Evolutionary conservation across 2,888 invertebrate species (phyloP).

Genomic region (Nephrotoma guestfalica): DNA sequence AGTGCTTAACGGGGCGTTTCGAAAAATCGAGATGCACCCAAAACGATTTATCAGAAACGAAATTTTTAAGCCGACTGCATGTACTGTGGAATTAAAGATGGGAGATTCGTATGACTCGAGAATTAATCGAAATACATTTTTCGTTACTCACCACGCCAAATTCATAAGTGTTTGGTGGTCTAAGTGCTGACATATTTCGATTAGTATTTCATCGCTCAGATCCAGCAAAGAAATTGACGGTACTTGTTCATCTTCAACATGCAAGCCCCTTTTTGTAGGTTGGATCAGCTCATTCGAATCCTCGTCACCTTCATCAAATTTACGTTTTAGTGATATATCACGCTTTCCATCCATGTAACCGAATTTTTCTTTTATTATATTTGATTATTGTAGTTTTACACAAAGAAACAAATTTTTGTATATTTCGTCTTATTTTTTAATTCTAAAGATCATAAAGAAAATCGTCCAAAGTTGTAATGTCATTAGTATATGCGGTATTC

Average conservation of each 20-base stretch:
- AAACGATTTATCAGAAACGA: constrained; percentile 26
- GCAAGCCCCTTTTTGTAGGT: not conserved
- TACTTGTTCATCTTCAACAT: not conserved
- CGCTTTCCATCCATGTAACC: not conserved
- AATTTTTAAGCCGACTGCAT: constrained; percentile 23
- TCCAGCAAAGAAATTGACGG: not conserved
- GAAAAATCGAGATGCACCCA: constrained; percentile 28
- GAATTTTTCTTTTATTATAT: not conserved
- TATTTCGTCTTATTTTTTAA: not conserved
- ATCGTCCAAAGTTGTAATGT: not conserved
- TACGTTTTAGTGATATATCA: not conserved
- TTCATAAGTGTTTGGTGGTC: constrained; percentile 24
- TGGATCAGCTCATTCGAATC: not conserved
- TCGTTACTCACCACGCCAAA: constrained; percentile 22
- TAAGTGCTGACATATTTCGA: constrained; percentile 27
- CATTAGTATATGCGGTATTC: not conserved
- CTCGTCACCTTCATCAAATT: not conserved
- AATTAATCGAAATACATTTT: not conserved
- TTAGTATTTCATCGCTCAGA: constrained; percentile 28
- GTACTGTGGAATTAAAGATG: constrained; percentile 18
- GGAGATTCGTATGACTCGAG: not conserved
- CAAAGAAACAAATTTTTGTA: not conserved
- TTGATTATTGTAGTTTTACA: not conserved
- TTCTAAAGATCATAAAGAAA: not conserved
- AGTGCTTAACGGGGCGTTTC: constrained; percentile 20